Percentiles rank a stretch among this genome's conserved stretches.
Evolutionary conservation across 2,797 vertebrate species (phyloP).

Genomic region (Malacoraja senta): DNA sequence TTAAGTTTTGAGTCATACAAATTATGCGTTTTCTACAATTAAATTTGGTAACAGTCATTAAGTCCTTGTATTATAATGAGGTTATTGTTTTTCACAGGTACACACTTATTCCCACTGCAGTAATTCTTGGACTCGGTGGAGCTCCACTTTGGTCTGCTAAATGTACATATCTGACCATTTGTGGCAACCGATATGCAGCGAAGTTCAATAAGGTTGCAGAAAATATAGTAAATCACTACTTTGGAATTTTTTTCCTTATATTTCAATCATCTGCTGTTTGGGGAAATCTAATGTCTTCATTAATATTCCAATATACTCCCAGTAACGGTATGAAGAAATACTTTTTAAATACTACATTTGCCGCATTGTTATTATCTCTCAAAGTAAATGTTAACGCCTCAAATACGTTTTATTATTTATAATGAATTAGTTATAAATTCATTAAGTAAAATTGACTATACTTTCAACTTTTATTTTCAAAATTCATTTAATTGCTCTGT

Average conservation of each 20-base stretch:
- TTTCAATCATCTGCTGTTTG: conserved; percentile 84
- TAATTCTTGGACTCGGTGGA: conserved; percentile 81
- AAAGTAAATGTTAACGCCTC: not conserved
- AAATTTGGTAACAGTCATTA: not conserved
- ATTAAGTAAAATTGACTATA: not conserved
- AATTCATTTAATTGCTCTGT: not conserved
- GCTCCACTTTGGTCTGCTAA: conserved; percentile 89
- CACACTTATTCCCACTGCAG: conserved; percentile 79
- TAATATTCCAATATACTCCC: conserved; percentile 71
- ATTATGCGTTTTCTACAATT: not conserved
- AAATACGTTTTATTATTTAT: not conserved
- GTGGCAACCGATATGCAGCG: conserved; percentile 62
- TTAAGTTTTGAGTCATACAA: not conserved
- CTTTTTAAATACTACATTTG: not conserved
- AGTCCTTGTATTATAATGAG: not conserved
- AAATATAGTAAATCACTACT: conserved; percentile 81
- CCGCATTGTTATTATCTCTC: not conserved
- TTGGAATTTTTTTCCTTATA: conserved; percentile 88
- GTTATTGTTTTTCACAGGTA: conserved; percentile 63
- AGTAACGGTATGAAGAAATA: conserved; percentile 57
- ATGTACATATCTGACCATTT: conserved; percentile 80
- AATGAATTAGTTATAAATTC: too few relatives aligned
- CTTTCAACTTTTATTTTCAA: not conserved
- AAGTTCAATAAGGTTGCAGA: conserved; percentile 57
- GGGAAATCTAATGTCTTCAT: conserved; percentile 91